phyloP scores from a whole-genome alignment of 2,113 vertebrate genomes.

The Oreotragus oreotragus region DNA sequence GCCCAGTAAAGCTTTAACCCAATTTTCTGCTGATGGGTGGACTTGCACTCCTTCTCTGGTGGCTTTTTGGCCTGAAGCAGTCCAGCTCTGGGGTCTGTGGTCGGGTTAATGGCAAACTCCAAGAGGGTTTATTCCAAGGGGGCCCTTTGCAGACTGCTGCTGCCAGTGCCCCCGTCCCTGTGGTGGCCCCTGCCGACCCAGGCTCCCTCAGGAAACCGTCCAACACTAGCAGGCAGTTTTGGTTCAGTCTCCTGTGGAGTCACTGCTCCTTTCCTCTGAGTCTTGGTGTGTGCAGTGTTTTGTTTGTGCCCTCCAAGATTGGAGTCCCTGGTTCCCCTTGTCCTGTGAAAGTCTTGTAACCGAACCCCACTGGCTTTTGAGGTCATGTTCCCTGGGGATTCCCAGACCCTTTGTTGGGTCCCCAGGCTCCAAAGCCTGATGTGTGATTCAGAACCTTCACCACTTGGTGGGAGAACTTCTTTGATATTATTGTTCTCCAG shows the following conservation, averaged over 20 bases:
- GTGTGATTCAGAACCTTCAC: neutral
- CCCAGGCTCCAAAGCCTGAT: neutral
- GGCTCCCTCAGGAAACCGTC: neutral
- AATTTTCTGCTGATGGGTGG: neutral
- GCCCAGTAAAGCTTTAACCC: neutral
- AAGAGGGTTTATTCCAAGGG: neutral
- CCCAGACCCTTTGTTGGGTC: neutral
- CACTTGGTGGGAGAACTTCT: neutral
- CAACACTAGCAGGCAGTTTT: neutral
- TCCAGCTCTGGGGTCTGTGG: neutral
- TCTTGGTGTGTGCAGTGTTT: neutral
- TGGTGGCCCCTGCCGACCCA: neutral
- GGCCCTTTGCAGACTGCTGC: neutral
- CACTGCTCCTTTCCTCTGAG: neutral
- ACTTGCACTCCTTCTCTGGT: neutral
- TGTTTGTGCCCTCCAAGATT: neutral
- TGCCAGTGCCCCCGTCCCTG: neutral
- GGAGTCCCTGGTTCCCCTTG: neutral
- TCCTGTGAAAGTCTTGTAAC: neutral
- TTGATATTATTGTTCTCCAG: neutral
- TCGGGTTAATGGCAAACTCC: neutral
- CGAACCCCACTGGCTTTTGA: neutral
- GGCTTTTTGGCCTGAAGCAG: neutral
- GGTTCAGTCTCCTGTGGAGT: neutral
- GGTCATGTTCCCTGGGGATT: neutral